phyloP scores from a whole-genome alignment of 23 tunicate genomes.

The Ciona savignyi region DNA sequence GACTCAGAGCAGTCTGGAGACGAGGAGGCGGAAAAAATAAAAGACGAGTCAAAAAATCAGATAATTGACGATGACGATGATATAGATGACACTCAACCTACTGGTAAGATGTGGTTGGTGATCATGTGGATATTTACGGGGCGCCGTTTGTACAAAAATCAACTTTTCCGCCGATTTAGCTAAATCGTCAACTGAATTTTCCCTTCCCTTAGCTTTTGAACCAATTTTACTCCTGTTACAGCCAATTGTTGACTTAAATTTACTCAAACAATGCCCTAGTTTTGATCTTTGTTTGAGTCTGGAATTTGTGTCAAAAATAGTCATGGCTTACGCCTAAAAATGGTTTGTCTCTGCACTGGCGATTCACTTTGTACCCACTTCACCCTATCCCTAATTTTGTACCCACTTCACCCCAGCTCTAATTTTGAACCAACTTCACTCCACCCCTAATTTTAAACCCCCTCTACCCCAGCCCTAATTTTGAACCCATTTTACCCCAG shows the following conservation, averaged over 20 bases:
- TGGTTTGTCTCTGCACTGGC: too few species aligned
- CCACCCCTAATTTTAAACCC: too few species aligned
- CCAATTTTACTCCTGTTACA: neutral
- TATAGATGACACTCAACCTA: neutral
- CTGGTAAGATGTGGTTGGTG: neutral
- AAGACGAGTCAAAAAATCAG: conserved; percentile 6
- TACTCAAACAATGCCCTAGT: neutral
- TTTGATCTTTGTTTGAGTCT: too few species aligned
- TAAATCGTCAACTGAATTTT: too few species aligned
- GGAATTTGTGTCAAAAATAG: too few species aligned
- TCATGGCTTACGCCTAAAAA: too few species aligned
- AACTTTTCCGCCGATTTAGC: neutral
- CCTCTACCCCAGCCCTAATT: too few species aligned
- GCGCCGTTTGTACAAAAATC: too few species aligned
- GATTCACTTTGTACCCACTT: too few species aligned
- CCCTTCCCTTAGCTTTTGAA: neutral
- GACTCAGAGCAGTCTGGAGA: conserved; percentile 18
- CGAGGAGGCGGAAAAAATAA: neutral
- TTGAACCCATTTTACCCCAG: neutral
- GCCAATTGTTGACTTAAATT: neutral
- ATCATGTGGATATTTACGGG: neutral
- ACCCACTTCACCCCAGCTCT: neutral
- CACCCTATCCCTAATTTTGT: too few species aligned
- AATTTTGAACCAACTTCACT: neutral
- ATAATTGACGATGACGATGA: conserved; percentile 39